Percentiles rank a stretch among this genome's conserved stretches.
Evolutionary conservation across 2,113 vertebrate genomes (phyloP).

Genomic region (Nansenia antarctica): DNA sequence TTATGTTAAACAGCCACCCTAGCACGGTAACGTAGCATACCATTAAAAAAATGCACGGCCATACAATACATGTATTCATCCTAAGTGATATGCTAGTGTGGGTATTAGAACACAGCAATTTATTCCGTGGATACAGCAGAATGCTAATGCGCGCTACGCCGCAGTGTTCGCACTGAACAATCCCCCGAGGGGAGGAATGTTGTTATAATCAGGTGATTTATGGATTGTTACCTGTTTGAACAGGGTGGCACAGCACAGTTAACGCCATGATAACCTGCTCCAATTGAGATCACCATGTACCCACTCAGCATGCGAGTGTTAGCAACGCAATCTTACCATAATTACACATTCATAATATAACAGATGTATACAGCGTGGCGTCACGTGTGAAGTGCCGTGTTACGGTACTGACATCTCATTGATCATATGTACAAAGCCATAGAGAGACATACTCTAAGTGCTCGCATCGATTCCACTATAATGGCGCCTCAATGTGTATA

Average conservation of each 20-base stretch:
- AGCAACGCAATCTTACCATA: neutral
- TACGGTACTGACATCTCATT: neutral
- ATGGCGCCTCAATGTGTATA: too few relatives aligned
- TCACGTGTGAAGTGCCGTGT: neutral
- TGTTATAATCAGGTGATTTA: neutral
- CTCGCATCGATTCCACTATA: too few relatives aligned
- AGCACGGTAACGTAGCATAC: too few relatives aligned
- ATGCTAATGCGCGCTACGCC: too few relatives aligned
- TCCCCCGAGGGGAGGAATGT: neutral
- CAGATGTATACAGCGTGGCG: neutral
- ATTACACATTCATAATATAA: neutral
- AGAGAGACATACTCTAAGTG: too few relatives aligned
- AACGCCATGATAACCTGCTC: neutral
- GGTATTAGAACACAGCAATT: too few relatives aligned
- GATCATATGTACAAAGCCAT: neutral
- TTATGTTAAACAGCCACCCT: too few relatives aligned
- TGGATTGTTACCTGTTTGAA: neutral
- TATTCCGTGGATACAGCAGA: too few relatives aligned
- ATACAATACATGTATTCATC: too few relatives aligned
- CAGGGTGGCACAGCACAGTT: neutral
- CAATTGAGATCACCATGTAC: neutral
- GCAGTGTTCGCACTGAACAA: neutral
- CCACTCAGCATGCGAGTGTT: too few relatives aligned
- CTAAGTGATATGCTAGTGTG: too few relatives aligned
- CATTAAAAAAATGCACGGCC: too few relatives aligned